Percentiles rank a stretch among this genome's conserved stretches.
phyloP scores from a whole-genome alignment of 2,888 invertebrate species.

The Xestia sexstrigata region DNA sequence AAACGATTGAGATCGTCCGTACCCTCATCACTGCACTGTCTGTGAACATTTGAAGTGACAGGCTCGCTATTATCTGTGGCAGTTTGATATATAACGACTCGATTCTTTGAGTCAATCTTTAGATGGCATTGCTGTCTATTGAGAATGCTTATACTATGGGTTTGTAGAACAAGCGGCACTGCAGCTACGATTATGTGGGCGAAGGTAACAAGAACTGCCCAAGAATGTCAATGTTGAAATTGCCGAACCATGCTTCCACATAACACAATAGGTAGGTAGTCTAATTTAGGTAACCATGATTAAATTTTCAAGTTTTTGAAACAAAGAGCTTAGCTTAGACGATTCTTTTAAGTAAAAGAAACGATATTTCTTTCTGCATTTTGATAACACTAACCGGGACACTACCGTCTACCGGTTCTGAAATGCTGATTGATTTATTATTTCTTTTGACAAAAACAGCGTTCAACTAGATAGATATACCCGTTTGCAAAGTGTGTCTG shows the following conservation, averaged over 20 bases:
- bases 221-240: constrained; percentile 3
- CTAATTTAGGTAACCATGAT: not conserved
- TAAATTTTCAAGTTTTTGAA: not conserved
- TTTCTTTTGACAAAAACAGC: too few relatives aligned
- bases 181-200: not conserved
- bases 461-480: too few relatives aligned
- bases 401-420: too few relatives aligned
- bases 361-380: not conserved
- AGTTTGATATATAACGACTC: not conserved
- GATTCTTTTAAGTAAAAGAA: not conserved
- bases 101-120: not conserved
- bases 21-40: constrained; percentile 23
- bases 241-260: not conserved
- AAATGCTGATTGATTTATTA: too few relatives aligned
- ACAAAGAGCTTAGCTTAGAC: not conserved
- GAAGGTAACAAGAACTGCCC: not conserved
- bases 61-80: not conserved
- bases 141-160: not conserved
- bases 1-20: constrained; percentile 15
- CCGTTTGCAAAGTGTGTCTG: too few relatives aligned
- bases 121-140: not conserved
- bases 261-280: not conserved
- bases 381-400: too few relatives aligned
- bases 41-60: constrained; percentile 14
- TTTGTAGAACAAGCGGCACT: not conserved